Percentiles rank a stretch among this genome's conserved stretches.
These are phyloP conservation scores for Acronicta leporina DNA, from an alignment of 2,888 invertebrate genomes.

Conservation along the genomic window DNA sequence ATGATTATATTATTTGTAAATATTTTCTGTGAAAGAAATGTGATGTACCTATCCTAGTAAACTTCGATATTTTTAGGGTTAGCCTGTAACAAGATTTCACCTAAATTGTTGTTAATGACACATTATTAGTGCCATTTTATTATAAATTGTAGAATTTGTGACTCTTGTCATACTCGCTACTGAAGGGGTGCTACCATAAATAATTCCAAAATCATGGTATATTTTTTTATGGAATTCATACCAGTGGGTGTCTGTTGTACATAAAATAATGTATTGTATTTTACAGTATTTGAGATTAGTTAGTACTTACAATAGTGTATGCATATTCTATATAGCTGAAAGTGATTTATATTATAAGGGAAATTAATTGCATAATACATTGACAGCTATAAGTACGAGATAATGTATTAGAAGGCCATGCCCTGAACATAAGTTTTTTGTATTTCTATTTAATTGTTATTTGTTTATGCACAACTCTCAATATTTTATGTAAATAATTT, in stretches of 20 bases:
- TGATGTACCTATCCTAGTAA: constrained; percentile 83
- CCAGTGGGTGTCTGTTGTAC: constrained; percentile 88
- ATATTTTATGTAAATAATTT: constrained; percentile 90
- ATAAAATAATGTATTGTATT: constrained; percentile 86
- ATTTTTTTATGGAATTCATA: constrained; percentile 88
- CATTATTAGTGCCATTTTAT: constrained; percentile 88
- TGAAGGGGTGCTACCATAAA: constrained; percentile 90
- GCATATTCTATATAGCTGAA: constrained; percentile 88
- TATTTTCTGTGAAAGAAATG: constrained; percentile 81
- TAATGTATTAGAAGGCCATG: constrained; percentile 86
- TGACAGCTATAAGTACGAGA: constrained; percentile 85
- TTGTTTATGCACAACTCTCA: constrained; percentile 90
- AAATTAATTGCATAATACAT: constrained; percentile 87
- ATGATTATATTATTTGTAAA: constrained; percentile 83
- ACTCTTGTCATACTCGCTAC: constrained; percentile 90
- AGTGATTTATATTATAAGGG: constrained; percentile 88
- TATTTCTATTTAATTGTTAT: constrained; percentile 90
- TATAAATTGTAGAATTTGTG: constrained; percentile 88
- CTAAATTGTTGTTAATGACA: constrained; percentile 86
- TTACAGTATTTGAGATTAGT: constrained; percentile 88
- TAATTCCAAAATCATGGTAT: constrained; percentile 88
- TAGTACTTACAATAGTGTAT: constrained; percentile 88
- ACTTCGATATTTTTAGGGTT: constrained; percentile 83
- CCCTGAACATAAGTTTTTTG: constrained; percentile 86
- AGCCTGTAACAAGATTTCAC: constrained; percentile 89